Base-by-base conservation (phyloP, 1,140 invertebrate genomes). In the Coenobita brevimanus region DNA sequence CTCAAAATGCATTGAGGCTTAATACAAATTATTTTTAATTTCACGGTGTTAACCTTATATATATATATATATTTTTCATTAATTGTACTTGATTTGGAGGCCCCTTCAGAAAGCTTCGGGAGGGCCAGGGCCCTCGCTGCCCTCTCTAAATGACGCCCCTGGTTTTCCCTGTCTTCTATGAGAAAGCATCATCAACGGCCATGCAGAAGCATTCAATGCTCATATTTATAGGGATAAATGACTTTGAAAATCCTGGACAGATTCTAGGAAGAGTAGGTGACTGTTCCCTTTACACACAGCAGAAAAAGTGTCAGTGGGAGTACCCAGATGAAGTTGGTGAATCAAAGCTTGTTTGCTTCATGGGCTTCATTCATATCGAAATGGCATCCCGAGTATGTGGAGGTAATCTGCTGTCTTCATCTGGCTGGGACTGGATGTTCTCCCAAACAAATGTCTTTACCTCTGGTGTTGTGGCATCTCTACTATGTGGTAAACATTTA, bases 161-260 rank as follows among this genome's bases (percentile, higher is more conserved):
- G n/a, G 46, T 50, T 50, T 50, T 50, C 46, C 46, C 46, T 17
- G 17, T 67, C 62, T 67, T 67, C 21, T 67, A 67, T 67, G 62
- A 67, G n/a, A 67, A 67, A n/a, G 62, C 62, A 67, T 67, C 62
- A 24, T 67, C 62, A 24, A 24, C n/a, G 62, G 62, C n/a, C 6
- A 67, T 67, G 30, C 62, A 67, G 62, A 67, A 67, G n/a, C 62
- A 67, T 24, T n/a, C 62, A 67, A 67, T 67, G 30, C 62, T 67
- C n/a, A n/a, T 67, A 10, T 4, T 33, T n/a, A 67, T 10, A n/a
- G n/a, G n/a, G 62, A n/a, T n/a, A 24, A 33, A 4, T 8, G 46
- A 50, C 6, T 50, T 50, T 50, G 46, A 8, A 50, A 50, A 50
- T 50, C 46, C 46, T 50, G 46, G 46, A 6, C 46, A 50, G 62